Evolutionary conservation across 2,797 vertebrate species (phyloP).

Genomic region (Gymnoscopelus braueri): DNA sequence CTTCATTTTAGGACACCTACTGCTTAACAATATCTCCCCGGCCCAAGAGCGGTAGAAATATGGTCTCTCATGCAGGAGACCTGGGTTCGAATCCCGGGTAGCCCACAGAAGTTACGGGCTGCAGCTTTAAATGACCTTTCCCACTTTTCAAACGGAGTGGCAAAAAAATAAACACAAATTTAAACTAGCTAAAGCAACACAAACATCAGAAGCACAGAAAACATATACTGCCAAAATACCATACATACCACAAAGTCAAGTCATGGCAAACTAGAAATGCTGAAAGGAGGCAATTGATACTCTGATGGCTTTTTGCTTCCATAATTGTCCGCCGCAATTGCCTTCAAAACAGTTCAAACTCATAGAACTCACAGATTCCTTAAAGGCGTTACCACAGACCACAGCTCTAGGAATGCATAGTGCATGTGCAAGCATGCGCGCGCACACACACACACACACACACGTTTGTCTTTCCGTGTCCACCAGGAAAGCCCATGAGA

Average conservation of each 20-base stretch:
- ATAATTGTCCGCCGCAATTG: constrained; percentile 51
- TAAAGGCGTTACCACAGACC: constrained; percentile 28
- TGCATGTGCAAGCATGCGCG: no score
- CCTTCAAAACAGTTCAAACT: constrained; percentile 44
- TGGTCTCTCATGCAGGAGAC: no score
- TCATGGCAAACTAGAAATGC: not conserved
- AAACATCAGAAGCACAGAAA: not conserved
- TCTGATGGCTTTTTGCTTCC: constrained; percentile 11
- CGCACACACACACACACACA: no score
- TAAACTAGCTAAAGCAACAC: constrained; percentile 19
- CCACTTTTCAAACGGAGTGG: not conserved
- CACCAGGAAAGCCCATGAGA: not conserved
- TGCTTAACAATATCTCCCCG: no score
- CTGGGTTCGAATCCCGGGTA: no score
- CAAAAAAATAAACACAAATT: no score
- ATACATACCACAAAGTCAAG: constrained; percentile 46
- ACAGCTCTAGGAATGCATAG: constrained; percentile 20
- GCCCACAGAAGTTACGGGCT: no score
- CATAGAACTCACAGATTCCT: constrained; percentile 27
- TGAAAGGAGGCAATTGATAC: constrained; percentile 52
- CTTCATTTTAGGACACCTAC: no score
- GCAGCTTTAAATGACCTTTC: constrained; percentile 20
- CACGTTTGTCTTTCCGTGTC: constrained; percentile 5
- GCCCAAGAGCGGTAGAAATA: no score
- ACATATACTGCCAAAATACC: constrained; percentile 43